These are phyloP conservation scores for Armadillidium nasatum DNA, from an alignment of 1,140 invertebrate species.

Conservation along the genomic window DNA sequence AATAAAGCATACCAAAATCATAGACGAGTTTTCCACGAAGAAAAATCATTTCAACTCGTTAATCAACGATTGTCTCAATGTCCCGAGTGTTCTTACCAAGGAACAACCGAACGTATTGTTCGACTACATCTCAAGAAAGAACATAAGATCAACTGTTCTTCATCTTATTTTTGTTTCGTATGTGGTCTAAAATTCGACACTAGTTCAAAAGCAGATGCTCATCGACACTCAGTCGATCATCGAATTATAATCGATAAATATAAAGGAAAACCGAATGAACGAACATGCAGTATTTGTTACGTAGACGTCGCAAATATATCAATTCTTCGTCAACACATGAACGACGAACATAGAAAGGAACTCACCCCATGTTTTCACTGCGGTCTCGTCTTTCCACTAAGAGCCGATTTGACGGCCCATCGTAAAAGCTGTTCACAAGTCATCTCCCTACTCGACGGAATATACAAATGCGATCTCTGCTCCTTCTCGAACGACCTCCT, in stretches of 20 bases:
- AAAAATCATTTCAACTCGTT: background rate
- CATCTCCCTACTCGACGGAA: background rate
- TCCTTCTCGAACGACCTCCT: slow-evolving; percentile 17
- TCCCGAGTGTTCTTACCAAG: slow-evolving; percentile 1
- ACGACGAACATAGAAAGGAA: background rate
- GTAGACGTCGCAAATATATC: background rate
- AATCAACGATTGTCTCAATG: background rate
- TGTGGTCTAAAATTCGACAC: slow-evolving; percentile 24
- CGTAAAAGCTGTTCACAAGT: background rate
- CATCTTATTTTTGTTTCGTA: slow-evolving; percentile 20
- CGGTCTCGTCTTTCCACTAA: slow-evolving; percentile 4
- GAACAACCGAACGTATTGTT: background rate
- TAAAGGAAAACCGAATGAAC: slow-evolving; percentile 7
- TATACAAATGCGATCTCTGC: slow-evolving; percentile 21
- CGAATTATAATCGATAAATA: slow-evolving; percentile 18
- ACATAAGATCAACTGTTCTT: background rate
- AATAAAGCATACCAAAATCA: slow-evolving; percentile 4
- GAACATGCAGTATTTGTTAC: slow-evolving; percentile 25
- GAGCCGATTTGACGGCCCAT: slow-evolving; percentile 9
- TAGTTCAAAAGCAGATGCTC: slow-evolving; percentile 18
- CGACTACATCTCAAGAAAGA: slow-evolving; percentile 12
- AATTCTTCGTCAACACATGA: slow-evolving; percentile 19
- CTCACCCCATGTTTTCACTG: slow-evolving; percentile 22
- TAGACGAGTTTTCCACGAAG: background rate
- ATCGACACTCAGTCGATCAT: slow-evolving; percentile 19